Evolutionary conservation across 2,113 vertebrate genomes (phyloP), one percentile per base, ranked within the genome.

Genomic region (Colius striatus): DNA sequence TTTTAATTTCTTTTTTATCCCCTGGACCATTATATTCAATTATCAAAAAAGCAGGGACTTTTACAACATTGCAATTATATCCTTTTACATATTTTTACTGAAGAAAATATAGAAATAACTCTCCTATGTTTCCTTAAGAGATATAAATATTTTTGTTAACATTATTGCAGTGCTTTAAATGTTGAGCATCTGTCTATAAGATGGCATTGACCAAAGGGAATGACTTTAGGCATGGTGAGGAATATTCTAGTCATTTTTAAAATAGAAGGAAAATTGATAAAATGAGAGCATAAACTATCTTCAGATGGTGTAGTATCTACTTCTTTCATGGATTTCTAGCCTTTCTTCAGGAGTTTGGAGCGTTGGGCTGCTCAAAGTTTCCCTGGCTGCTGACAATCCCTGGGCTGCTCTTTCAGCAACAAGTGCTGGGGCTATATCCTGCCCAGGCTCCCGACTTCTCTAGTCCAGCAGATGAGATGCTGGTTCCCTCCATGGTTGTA

Each of bases 361-460:
- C 43, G 12, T 5, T 41, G 9, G 16, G 16, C 23, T 17, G 10
- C 58, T 54, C 47, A 55, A 25, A 72, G 5, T 13, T 29, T 7
- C 0, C 0, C 26, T 43, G 43, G 17, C 3, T 41, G n/a, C 43
- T 26, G 26, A 3, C 16, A 16, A 18, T 36, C 22, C 47, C 36
- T 14, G n/a, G 32, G 54, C 41, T 36, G 16, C 55, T 17, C 11
- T 48, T 55, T 18, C 38, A 29, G 67, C 55, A 47, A 1, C 7
- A 10, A 10, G 53, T 7, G 3, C 47, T 1, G 34, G 0, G 1
- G 41, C 47, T 22, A n/a, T 12, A 5, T 16, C 41, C 51, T 65
- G n/a, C 13, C 25, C 38, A 3, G 22, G 15, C 20, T 54, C 27
- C 1, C 1, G 16, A 23, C 32, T 48, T 48, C 27, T 27, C 22